Evolutionary conservation across 2,888 invertebrate species (phyloP), one percentile per base, ranked within the genome.

Genomic region (Tromatobia lineatoria): DNA sequence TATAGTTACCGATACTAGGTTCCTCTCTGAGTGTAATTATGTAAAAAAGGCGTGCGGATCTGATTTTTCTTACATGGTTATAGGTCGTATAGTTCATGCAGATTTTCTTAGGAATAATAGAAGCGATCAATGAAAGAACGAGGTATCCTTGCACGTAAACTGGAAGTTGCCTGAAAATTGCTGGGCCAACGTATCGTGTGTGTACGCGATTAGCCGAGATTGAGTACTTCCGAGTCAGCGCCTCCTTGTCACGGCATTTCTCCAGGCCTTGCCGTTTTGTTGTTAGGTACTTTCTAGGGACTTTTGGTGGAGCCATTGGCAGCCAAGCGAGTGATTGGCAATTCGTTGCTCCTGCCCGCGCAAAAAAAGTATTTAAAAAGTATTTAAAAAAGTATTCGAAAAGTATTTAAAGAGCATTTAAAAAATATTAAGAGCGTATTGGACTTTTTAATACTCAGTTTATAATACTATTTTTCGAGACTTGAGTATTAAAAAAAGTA

Each of bases 111-210:
- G 70, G 76, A 84, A 85, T 87, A 88, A 87, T 82, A 73, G 86
- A 83, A 86, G 85, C 77, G 81, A 88, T 90, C 89, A 86, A 90
- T 90, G 74, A 74, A 64, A 59, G 82, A 67, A 52, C 80, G 67
- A 57, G 47, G 3, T 25, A 57, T 77, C 18, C 29, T 2, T 42
- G 61, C 61, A 59, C 67, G 54, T 54, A 15, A 47, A 34, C 47
- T 1, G 69, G 69, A 70, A 81, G 47, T 84, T 70, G 75, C 71
- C 50, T 70, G 15, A 61, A 76, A 85, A 87, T 80, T 82, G 59
- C 79, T 52, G 64, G 42, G 45, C 61, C 11, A 64, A 13, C 20
- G 75, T 18, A 8, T 34, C 52, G 20, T 50, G 45, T 59, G 42
- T 52, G 76, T 57, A 47, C 2, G 70, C 69, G 42, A 86, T 89